Conservation (phyloP, 1,140 invertebrate genomes). For the Aphidius ervi region DNA sequence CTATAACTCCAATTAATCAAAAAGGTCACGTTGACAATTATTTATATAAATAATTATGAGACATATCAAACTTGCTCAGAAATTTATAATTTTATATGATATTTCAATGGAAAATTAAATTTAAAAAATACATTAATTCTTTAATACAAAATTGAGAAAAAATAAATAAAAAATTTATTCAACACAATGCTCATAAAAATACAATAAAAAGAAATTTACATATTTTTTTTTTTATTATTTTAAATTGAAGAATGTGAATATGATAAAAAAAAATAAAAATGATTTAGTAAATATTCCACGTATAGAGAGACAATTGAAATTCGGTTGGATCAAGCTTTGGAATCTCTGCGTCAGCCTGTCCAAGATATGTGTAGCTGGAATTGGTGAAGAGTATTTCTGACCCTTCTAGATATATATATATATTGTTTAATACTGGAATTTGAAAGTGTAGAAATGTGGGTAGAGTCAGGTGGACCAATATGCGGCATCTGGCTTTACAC, state of each 20-base stretch:
- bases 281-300: not conserved
- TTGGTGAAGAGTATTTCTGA: not conserved
- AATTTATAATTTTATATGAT: no score
- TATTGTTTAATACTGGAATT: not conserved
- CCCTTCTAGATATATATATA: not conserved
- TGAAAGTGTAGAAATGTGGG: not conserved
- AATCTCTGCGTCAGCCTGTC: not conserved
- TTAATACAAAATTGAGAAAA: no score
- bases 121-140: no score
- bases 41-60: constrained; percentile 8
- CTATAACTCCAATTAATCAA: not conserved
- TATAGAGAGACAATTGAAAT: constrained; percentile 3
- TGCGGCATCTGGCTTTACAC: constrained; percentile 52
- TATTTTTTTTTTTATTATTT: no score
- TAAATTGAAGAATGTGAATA: not conserved
- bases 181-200: not conserved
- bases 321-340: not conserved
- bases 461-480: constrained; percentile 44
- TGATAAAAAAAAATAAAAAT: not conserved
- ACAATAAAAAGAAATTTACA: not conserved
- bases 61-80: no score
- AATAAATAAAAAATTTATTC: not conserved
- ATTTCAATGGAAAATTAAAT: no score
- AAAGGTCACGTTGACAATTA: constrained; percentile 17
- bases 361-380: not conserved